Conservation (phyloP, 2,797 vertebrate genomes). For the Aulostomus chinensis region DNA sequence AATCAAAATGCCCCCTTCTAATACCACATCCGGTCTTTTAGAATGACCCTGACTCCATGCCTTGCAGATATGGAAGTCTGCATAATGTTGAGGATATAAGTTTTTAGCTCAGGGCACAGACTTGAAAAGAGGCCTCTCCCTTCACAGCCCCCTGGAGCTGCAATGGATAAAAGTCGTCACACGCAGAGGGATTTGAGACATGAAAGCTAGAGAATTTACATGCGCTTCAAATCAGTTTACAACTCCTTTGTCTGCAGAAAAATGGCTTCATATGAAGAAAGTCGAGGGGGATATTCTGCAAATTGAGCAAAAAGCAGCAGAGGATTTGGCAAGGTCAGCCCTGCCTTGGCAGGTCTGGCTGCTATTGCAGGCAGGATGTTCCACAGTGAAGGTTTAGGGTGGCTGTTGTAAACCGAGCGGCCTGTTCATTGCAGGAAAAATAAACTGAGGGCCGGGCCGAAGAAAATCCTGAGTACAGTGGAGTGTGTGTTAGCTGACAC, state of each 20-base stretch:
- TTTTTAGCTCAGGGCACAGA: conserved; percentile 30
- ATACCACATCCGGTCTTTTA: conserved; percentile 32
- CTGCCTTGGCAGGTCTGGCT: conserved; percentile 54
- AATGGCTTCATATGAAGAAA: conserved; percentile 36
- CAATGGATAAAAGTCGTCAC: conserved; percentile 45
- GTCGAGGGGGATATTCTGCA: conserved; percentile 40
- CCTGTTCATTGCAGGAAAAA: conserved; percentile 74
- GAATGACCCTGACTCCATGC: conserved; percentile 47
- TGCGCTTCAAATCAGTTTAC: conserved; percentile 50
- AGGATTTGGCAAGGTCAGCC: conserved; percentile 45
- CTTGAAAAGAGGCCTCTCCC: conserved; percentile 46
- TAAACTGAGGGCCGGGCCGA: conserved; percentile 65
- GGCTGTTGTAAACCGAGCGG: conserved; percentile 73
- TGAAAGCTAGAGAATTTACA: conserved; percentile 52
- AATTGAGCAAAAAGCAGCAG: conserved; percentile 56
- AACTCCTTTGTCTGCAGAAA: conserved; percentile 48
- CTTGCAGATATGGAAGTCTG: conserved; percentile 63
- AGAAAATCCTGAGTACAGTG: conserved; percentile 67
- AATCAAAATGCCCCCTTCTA: conserved; percentile 34
- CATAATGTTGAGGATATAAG: conserved; percentile 61
- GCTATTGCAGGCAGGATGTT: conserved; percentile 70
- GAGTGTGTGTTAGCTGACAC: conserved; percentile 68
- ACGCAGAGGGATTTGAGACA: conserved; percentile 54
- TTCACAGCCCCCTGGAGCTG: conserved; percentile 33
- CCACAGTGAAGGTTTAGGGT: conserved; percentile 65